Evolutionary conservation across 2,888 invertebrate species (phyloP).

Genomic region (Tridacna gigas): DNA sequence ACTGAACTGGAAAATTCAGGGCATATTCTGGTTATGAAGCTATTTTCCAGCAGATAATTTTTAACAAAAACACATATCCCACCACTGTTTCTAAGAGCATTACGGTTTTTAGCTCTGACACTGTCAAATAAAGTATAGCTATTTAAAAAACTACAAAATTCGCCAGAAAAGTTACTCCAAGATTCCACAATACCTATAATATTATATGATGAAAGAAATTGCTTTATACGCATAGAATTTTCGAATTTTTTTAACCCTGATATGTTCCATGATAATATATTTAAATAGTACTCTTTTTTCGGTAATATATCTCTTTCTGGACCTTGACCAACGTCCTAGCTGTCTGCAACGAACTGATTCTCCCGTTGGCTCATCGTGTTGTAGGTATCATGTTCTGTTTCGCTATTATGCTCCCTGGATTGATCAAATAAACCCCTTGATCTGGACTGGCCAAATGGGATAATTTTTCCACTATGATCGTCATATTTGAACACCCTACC

Average conservation of each 20-base stretch:
- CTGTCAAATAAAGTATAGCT: neutral
- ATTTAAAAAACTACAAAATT: neutral
- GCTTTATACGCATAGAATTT: neutral
- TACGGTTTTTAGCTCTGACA: neutral
- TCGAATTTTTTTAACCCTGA: neutral
- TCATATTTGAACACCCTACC: neutral
- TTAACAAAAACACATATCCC: neutral
- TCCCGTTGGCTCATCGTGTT: neutral
- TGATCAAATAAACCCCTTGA: neutral
- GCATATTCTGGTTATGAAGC: neutral
- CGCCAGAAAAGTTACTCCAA: neutral
- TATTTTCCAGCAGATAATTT: neutral
- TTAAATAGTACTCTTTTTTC: too few relatives aligned
- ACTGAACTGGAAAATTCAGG: neutral
- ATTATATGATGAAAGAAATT: neutral
- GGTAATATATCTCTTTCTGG: neutral
- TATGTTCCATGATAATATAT: neutral
- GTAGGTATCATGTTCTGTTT: neutral
- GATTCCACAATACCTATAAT: neutral
- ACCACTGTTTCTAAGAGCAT: conserved; percentile 7
- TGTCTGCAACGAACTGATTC: neutral
- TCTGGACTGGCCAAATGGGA: neutral
- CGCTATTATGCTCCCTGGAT: neutral
- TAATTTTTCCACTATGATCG: neutral
- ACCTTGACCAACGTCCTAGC: neutral